Evolutionary conservation across 2,797 vertebrate species (phyloP), one percentile per base, ranked within the genome.

Genomic region (Sebastolobus altivelis): DNA sequence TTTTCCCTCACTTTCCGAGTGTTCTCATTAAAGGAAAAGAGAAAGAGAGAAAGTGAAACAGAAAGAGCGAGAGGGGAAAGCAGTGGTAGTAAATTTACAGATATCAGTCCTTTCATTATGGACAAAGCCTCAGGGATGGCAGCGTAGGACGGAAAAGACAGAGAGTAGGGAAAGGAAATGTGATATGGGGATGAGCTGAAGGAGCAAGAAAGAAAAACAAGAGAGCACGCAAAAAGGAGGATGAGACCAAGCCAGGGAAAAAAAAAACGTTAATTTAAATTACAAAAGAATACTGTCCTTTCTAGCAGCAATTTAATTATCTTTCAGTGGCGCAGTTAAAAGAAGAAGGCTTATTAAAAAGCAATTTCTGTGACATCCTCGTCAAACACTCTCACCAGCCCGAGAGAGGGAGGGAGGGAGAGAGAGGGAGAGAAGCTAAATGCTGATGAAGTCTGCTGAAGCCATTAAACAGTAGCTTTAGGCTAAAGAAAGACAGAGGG

Each of bases 231-330:
- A 89, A 88, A 92, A 83, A 90, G 76, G 80, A 89, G 76, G 87
- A 83, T 83, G 87, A 91, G 91, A 83, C 88, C 73, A 86, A 87
- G 87, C 65, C 75, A 69, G 78, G 4, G 20, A 58, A 79, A 68
- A 91, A 87, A 38, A 92, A 93, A 94, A 91, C 79, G 88, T 94
- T 95, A 92, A 96, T 96, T 96, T 96, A 96, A 97, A 96, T 96
- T 95, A 96, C 96, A 96, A 96, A 96, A 96, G 96, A 95, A 96
- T 93, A 92, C 89, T 77, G 91, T 95, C 91, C 94, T 94, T 95
- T 96, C 93, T 93, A 93, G 89, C 93, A 93, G 90, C 95, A 94
- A 96, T 94, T 95, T 95, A 96, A 96, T 96, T 96, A 96, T 96
- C 94, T 95, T 94, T 91, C 91, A 94, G 87, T 93, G 93, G 91